Percentiles rank a stretch among this genome's conserved stretches.
phyloP scores from a whole-genome alignment of 2,113 vertebrate species.

The Pelvicachromis taeniatus region DNA sequence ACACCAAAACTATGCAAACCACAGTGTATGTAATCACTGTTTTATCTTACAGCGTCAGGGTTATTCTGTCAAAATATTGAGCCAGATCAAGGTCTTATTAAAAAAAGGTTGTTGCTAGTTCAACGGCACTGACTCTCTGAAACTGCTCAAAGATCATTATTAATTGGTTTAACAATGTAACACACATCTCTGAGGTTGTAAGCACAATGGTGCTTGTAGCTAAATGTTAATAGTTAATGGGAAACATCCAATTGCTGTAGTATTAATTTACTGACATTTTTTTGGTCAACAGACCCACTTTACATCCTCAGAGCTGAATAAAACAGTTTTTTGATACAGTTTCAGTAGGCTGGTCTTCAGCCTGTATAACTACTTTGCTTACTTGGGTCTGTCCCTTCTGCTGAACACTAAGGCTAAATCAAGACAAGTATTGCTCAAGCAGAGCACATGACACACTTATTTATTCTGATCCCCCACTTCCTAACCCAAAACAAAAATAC shows the following conservation, averaged over 20 bases:
- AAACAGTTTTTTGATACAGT: neutral
- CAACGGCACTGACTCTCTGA: neutral
- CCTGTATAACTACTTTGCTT: fast-evolving
- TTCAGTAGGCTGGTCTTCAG: neutral
- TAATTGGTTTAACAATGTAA: neutral
- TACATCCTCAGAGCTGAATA: neutral
- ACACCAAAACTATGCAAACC: neutral
- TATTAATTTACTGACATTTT: neutral
- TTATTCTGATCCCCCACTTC: neutral
- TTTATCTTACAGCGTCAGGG: neutral
- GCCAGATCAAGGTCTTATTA: neutral
- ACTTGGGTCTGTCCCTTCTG: neutral
- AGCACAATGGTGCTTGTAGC: neutral
- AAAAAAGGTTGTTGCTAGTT: neutral
- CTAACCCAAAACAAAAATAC: neutral
- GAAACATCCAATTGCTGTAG: neutral
- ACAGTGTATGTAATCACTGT: neutral
- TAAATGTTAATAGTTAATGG: neutral
- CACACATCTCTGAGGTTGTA: neutral
- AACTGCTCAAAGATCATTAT: neutral
- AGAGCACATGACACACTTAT: neutral
- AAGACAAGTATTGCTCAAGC: neutral
- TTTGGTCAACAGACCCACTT: neutral
- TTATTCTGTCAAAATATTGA: neutral
- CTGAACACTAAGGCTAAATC: neutral